phyloP scores from a whole-genome alignment of 2,113 vertebrate genomes.

The Plectropomus leopardus region DNA sequence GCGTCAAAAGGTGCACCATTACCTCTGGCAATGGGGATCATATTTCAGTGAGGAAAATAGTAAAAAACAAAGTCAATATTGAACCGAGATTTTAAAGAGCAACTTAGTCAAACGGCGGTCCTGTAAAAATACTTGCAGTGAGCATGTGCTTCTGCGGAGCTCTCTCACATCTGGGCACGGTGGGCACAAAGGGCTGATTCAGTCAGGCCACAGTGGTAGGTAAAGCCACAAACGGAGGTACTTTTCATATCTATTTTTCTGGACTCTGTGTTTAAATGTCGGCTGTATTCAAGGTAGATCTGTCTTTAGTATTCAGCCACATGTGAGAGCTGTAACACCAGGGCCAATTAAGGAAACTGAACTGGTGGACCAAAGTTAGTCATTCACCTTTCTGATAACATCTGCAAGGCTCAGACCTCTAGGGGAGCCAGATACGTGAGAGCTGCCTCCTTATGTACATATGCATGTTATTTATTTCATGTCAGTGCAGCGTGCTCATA shows the following conservation, averaged over 20 bases:
- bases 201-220: constrained; percentile 74
- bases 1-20: constrained; percentile 42
- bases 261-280: constrained; percentile 55
- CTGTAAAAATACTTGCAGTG: constrained; percentile 77
- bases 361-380: constrained; percentile 20
- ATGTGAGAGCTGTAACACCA: constrained; percentile 42
- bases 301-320: constrained; percentile 49
- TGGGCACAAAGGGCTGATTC: constrained; percentile 85
- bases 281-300: constrained; percentile 40
- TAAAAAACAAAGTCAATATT: constrained; percentile 82
- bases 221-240: constrained; percentile 70
- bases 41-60: constrained; percentile 74
- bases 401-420: constrained; percentile 48
- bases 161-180: constrained; percentile 74
- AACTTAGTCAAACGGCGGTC: constrained; percentile 59
- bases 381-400: constrained; percentile 56
- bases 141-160: constrained; percentile 60
- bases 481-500: constrained; percentile 66
- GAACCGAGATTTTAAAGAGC: constrained; percentile 71
- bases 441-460: constrained; percentile 64
- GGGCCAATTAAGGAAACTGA: constrained; percentile 18
- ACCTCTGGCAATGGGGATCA: constrained; percentile 51
- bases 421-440: constrained; percentile 33
- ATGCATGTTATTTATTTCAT: constrained; percentile 71
- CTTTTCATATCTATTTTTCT: constrained; percentile 77